Evolutionary conservation across 2,888 invertebrate genomes (phyloP).

Genomic region (Prosopocoilus inquinatus): DNA sequence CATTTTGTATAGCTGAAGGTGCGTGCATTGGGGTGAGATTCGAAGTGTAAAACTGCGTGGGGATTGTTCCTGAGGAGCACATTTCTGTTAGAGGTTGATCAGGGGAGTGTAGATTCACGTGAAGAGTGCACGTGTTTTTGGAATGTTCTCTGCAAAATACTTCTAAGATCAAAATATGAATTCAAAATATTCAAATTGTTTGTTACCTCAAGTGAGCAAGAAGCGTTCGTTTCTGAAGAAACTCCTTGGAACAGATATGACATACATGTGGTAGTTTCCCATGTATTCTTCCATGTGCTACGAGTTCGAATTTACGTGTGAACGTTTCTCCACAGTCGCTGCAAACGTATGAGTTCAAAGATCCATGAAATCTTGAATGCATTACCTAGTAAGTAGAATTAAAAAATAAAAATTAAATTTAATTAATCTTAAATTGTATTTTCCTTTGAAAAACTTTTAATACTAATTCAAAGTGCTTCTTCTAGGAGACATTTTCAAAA

Average conservation of each 20-base stretch:
- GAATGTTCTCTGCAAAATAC: conserved; percentile 15
- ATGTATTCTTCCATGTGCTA: conserved; percentile 79
- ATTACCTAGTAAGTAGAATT: conserved; percentile 59
- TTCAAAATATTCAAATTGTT: not conserved
- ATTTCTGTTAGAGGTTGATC: too few relatives aligned
- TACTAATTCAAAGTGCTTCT: too few relatives aligned
- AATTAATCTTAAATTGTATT: too few relatives aligned
- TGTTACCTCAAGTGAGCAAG: conserved; percentile 74
- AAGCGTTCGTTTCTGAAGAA: conserved; percentile 78
- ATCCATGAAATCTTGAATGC: conserved; percentile 91
- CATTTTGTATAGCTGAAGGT: not conserved
- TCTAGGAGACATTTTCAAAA: too few relatives aligned
- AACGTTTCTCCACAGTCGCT: conserved; percentile 85
- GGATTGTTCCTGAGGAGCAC: too few relatives aligned
- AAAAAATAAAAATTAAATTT: too few relatives aligned
- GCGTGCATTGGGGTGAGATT: not conserved
- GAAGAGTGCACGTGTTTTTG: conserved; percentile 2
- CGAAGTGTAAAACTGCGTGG: not conserved
- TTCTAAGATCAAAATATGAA: too few relatives aligned
- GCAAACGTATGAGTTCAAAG: conserved; percentile 92
- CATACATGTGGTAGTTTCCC: conserved; percentile 79
- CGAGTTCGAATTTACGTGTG: conserved; percentile 81
- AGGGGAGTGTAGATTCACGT: too few relatives aligned
- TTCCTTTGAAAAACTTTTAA: too few relatives aligned
- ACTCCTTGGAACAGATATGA: conserved; percentile 81